Evolutionary conservation across 2,888 invertebrate species (phyloP).

Genomic region (Adelognathus sp.): DNA sequence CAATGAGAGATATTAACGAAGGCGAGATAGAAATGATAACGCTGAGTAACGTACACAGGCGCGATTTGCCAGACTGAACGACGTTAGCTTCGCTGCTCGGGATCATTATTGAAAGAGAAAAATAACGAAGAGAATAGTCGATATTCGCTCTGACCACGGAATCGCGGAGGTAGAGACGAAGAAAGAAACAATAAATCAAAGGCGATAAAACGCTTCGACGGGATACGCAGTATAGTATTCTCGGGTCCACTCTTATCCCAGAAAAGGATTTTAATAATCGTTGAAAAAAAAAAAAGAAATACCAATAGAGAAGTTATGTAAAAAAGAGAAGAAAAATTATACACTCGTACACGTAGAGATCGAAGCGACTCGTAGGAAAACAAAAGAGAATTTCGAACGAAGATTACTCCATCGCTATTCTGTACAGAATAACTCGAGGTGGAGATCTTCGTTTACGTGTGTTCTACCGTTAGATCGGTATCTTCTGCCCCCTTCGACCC

Average conservation of each 20-base stretch:
- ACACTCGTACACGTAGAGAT: slow-evolving; percentile 27
- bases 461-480: slow-evolving; percentile 14
- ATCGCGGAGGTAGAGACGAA: not conserved
- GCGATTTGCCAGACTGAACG: slow-evolving; percentile 34
- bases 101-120: not conserved
- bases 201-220: slow-evolving; percentile 22
- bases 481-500: slow-evolving; percentile 1
- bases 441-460: slow-evolving; percentile 17
- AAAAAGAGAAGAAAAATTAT: slow-evolving; percentile 14
- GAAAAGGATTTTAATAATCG: slow-evolving; percentile 42
- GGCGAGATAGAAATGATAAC: not conserved
- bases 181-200: slow-evolving; percentile 27
- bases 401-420: slow-evolving; percentile 19
- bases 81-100: slow-evolving; percentile 25
- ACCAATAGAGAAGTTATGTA: slow-evolving; percentile 8
- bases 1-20: slow-evolving; percentile 15
- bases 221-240: slow-evolving; percentile 45
- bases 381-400: not conserved
- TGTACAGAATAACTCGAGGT: slow-evolving; percentile 36
- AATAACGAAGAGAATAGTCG: not conserved
- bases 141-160: not conserved
- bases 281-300: slow-evolving; percentile 25
- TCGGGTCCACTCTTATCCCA: slow-evolving; percentile 48
- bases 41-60: slow-evolving; percentile 35
- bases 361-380: not conserved